Conservation (phyloP, 2,797 vertebrate species). For the Erethizon dorsatum region DNA sequence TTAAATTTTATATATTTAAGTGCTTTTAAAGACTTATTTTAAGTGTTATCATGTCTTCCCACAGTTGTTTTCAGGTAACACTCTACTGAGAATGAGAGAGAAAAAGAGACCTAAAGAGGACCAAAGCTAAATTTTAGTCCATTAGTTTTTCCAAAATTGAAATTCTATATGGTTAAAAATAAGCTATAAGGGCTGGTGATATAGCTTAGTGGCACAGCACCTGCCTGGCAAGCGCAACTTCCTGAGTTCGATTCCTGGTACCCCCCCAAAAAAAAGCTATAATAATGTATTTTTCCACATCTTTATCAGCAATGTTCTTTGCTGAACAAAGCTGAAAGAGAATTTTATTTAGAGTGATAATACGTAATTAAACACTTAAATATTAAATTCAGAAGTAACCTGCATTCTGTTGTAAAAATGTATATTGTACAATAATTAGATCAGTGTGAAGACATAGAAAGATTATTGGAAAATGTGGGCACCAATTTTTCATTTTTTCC, state of each 20-base stretch:
- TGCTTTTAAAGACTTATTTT: not conserved
- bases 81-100: not conserved
- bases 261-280: too few species aligned
- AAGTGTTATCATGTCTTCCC: not conserved
- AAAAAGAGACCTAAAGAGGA: not conserved
- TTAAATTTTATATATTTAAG: not conserved
- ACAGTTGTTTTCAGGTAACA: not conserved
- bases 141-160: constrained; percentile 45
- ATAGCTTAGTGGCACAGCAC: too few species aligned
- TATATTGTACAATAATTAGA: constrained; percentile 70
- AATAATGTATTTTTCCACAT: constrained; percentile 24
- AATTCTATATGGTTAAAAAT: not conserved
- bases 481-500: constrained; percentile 63
- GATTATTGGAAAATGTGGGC: not conserved
- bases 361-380: constrained; percentile 69
- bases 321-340: constrained; percentile 65
- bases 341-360: constrained; percentile 67
- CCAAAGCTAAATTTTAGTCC: not conserved
- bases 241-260: too few species aligned
- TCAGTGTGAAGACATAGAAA: constrained; percentile 40
- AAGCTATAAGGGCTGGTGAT: too few species aligned
- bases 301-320: constrained; percentile 57
- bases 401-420: constrained; percentile 64
- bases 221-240: too few species aligned
- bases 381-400: constrained; percentile 71